Conservation (phyloP, 2,113 vertebrate species). For the Saimiri boliviensis region DNA sequence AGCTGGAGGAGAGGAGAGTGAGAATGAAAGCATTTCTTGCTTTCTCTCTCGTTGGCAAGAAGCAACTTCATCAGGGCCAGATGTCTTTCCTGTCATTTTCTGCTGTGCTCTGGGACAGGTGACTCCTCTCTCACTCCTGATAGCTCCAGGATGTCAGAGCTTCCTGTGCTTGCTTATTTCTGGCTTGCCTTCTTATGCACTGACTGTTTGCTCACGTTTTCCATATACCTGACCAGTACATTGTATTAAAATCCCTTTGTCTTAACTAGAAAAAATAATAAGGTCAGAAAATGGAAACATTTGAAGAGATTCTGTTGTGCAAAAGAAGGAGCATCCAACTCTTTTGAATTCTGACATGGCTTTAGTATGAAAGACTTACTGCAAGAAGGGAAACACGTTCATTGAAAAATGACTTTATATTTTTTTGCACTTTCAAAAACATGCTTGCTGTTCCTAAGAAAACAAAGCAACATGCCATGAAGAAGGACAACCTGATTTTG, state of each 20-base stretch:
- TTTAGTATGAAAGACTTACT: neutral
- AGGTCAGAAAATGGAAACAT: neutral
- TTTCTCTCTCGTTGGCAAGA: neutral
- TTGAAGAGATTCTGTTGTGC: neutral
- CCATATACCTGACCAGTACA: neutral
- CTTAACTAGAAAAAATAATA: neutral
- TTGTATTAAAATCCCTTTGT: neutral
- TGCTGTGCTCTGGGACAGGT: too few species aligned
- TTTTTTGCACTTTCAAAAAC: slow-evolving; percentile 27
- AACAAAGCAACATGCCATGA: slow-evolving; percentile 13
- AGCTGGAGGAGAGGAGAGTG: fast-evolving
- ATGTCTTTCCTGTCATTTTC: neutral
- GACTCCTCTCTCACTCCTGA: fast-evolving
- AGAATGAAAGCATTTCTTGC: fast-evolving
- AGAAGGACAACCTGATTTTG: neutral
- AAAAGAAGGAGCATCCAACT: neutral
- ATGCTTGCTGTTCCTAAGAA: neutral
- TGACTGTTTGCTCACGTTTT: neutral
- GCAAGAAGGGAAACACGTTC: neutral
- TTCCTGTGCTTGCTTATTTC: neutral
- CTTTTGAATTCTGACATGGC: slow-evolving; percentile 28
- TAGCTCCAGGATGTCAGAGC: fast-evolving
- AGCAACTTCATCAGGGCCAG: neutral
- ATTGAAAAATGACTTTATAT: slow-evolving; percentile 28
- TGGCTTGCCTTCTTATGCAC: neutral